A percentile compares a stretch with the other conserved stretches of the same genome.
Evolutionary conservation across 2,888 invertebrate genomes (phyloP).

Genomic region (Leistus spinibarbis): DNA sequence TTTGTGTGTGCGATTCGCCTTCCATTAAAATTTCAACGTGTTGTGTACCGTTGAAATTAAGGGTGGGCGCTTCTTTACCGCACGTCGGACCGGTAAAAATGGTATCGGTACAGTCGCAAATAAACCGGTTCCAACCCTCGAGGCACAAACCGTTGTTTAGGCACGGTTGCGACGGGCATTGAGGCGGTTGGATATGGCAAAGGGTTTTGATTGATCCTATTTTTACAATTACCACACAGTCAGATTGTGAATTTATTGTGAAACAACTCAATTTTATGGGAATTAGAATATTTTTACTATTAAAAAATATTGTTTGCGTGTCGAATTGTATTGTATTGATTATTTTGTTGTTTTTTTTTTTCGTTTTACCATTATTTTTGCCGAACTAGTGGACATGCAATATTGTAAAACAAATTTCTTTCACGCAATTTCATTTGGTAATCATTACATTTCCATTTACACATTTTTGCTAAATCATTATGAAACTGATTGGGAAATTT

Average conservation of each 20-base stretch:
- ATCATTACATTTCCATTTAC: not conserved
- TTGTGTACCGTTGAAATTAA: constrained; percentile 88
- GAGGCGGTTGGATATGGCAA: constrained; percentile 81
- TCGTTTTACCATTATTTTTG: not conserved
- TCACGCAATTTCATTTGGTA: not conserved
- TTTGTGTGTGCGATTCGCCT: constrained; percentile 68
- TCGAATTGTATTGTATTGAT: not conserved
- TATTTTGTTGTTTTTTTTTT: not conserved
- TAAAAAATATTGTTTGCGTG: not conserved
- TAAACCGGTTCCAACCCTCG: constrained; percentile 94
- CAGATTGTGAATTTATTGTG: constrained; percentile 39
- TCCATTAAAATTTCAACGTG: constrained; percentile 64
- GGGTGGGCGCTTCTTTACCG: constrained; percentile 85
- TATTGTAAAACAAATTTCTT: not conserved
- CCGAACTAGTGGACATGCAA: not conserved
- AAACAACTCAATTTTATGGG: not conserved
- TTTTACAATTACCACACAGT: constrained; percentile 37
- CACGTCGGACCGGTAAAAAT: constrained; percentile 90
- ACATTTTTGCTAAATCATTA: not conserved
- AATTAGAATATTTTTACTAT: not conserved
- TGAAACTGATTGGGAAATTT: not conserved
- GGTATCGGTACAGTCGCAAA: constrained; percentile 92
- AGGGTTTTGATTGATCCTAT: constrained; percentile 87
- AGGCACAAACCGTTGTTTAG: constrained; percentile 86
- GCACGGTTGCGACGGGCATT: constrained; percentile 86